Base-by-base conservation (phyloP, 2,113 vertebrate species). In the Sus scrofa region DNA sequence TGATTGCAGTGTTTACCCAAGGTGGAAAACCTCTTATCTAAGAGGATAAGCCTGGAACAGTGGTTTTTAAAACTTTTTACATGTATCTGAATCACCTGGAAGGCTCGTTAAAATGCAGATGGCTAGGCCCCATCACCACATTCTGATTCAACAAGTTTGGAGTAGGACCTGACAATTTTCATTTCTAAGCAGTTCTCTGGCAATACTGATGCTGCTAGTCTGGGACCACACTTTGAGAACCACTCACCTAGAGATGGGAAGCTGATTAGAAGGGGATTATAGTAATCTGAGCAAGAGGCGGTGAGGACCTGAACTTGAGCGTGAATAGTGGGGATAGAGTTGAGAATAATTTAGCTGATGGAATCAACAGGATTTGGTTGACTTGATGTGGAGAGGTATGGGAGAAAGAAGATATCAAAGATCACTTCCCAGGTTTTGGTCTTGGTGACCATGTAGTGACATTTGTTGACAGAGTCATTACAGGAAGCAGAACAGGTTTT, bases 321-420 rank as follows among this genome's bases (percentile, higher is more conserved):
- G 65, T 92, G 44, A 22, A 32, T 74, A 58, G 12, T 89, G 68
- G 34, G 84, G 60, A 82, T 65, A 89, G 39, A 81, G 9, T 63
- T 89, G 73, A 94, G 54, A 94, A 74, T 86, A 91, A 74, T 54
- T 83, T 94, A 83, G 50, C 88, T 97, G 82, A 68, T 78, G 54
- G 60, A 87, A 27, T 79, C 78, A 85, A 15, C n/a, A 85, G 39
- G n/a, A 91, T 67, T 97, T 39, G 54, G 10, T 91, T 91, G 83
- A 88, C 37, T 63, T 58, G 52, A 6, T 86, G 9, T 56, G 12
- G 82, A 86, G 26, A 32, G 19, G 44, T 71, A 27, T 87, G 34
- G 34, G 44, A 78, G 18, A 67, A 63, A 91, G 77, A 63, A 67
- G 6, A 10, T 83, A 26, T 88, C 58, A 73, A 86, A 88, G 91